Conservation (phyloP, 2,888 invertebrate genomes). For the Synergus japonicus region DNA sequence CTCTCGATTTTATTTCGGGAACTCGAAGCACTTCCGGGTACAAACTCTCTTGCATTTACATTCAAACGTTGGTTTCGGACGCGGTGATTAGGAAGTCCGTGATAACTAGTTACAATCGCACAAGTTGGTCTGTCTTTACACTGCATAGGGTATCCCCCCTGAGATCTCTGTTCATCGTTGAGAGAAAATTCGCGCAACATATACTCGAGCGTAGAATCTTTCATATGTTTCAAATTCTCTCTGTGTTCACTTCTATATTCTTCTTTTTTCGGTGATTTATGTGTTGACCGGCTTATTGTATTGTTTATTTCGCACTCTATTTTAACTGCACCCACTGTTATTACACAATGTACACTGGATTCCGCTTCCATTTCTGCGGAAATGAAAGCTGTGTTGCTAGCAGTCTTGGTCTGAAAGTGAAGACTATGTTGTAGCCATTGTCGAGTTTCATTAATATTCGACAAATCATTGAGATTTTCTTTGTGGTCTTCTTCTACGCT, state of each 20-base stretch:
- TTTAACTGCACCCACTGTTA: background rate
- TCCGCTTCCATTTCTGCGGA: background rate
- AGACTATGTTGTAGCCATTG: no score
- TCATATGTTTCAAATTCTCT: slow-evolving; percentile 73
- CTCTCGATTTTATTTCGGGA: slow-evolving; percentile 61
- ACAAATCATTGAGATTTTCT: slow-evolving; percentile 46
- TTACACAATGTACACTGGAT: background rate
- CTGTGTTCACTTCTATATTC: background rate
- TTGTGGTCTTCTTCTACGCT: slow-evolving; percentile 57
- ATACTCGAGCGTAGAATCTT: slow-evolving; percentile 80
- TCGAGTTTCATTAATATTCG: no score
- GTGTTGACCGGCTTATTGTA: no score
- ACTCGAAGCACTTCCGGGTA: slow-evolving; percentile 75
- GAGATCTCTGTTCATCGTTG: slow-evolving; percentile 81
- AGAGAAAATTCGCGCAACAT: slow-evolving; percentile 83
- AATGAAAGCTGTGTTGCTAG: background rate
- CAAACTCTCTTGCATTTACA: slow-evolving; percentile 84
- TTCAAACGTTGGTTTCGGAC: slow-evolving; percentile 78
- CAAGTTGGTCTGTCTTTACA: slow-evolving; percentile 81
- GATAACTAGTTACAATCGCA: slow-evolving; percentile 82
- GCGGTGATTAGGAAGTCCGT: slow-evolving; percentile 44
- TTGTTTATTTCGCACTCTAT: no score
- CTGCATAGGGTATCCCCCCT: slow-evolving; percentile 86
- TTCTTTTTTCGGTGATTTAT: background rate
- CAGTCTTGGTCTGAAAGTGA: slow-evolving; percentile 42